These are phyloP conservation scores for Lepidotrigona ventralis DNA, from an alignment of 1,140 invertebrate genomes.

Conservation along the genomic window DNA sequence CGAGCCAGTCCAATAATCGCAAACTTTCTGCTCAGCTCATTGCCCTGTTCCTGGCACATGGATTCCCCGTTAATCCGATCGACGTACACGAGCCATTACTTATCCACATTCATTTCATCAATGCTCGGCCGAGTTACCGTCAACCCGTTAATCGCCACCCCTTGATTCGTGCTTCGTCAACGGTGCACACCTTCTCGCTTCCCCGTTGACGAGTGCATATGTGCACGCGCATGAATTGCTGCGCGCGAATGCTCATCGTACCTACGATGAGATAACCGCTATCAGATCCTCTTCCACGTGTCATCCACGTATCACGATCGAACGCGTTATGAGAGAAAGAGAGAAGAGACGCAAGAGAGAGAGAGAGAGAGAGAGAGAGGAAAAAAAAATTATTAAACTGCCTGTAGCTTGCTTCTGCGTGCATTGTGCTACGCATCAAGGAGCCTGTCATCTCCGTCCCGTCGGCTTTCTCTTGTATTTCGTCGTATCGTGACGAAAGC, in stretches of 20 bases:
- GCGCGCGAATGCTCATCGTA: not conserved
- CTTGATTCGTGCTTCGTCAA: constrained; percentile 28
- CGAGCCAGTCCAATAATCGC: not conserved
- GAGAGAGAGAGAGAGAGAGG: not conserved
- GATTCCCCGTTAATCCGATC: not conserved
- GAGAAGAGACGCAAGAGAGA: too few relatives aligned
- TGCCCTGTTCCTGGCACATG: not conserved
- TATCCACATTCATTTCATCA: constrained; percentile 24
- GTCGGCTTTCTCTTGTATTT: not conserved
- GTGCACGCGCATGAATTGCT: constrained; percentile 24
- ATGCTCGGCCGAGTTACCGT: constrained; percentile 1
- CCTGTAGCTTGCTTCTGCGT: not conserved
- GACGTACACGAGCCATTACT: not conserved
- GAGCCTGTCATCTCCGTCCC: not conserved
- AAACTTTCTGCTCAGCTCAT: not conserved
- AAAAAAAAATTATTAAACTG: not conserved
- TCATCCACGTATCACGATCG: constrained; percentile 10
- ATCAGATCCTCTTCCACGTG: constrained; percentile 1
- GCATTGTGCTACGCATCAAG: not conserved
- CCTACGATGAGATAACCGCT: not conserved
- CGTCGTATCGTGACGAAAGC: not conserved
- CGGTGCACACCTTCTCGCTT: not conserved
- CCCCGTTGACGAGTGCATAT: not conserved
- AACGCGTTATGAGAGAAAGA: not conserved
- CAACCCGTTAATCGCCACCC: not conserved